A percentile compares a stretch with the other conserved stretches of the same genome.
phyloP scores from a whole-genome alignment of 2,888 invertebrate genomes.

The Xanthostigma xanthostigma region DNA sequence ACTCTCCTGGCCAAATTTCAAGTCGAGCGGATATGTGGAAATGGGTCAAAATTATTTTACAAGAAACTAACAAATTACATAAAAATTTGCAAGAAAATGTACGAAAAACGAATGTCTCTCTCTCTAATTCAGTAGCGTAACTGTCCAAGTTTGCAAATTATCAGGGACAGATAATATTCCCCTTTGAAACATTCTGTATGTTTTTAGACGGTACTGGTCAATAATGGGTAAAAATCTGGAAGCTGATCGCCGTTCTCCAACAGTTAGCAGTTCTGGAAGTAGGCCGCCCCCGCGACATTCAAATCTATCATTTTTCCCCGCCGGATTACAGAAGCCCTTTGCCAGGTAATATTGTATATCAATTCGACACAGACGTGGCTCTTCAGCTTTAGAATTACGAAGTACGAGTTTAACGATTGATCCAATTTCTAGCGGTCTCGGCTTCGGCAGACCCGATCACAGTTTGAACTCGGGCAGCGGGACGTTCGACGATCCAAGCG shows the following conservation, averaged over 20 bases:
- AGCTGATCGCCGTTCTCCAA: conserved; percentile 34
- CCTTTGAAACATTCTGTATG: too few relatives aligned
- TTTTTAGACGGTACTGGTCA: conserved; percentile 52
- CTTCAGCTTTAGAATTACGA: too few relatives aligned
- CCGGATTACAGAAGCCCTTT: conserved; percentile 53
- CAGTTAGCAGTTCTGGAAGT: conserved; percentile 11
- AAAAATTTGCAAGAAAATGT: too few relatives aligned
- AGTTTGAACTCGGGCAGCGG: conserved; percentile 22
- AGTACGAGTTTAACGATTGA: conserved; percentile 21
- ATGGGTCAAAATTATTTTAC: too few relatives aligned
- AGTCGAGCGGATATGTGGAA: too few relatives aligned
- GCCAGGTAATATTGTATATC: conserved; percentile 25
- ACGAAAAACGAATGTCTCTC: too few relatives aligned
- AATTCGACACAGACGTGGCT: too few relatives aligned
- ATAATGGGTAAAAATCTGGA: conserved; percentile 56
- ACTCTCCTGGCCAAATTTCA: too few relatives aligned
- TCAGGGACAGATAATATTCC: too few relatives aligned
- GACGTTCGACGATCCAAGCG: conserved; percentile 73
- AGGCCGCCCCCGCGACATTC: conserved; percentile 20
- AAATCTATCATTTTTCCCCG: conserved; percentile 48
- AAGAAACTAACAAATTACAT: too few relatives aligned
- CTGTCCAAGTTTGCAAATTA: too few relatives aligned
- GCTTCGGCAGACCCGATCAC: conserved; percentile 15
- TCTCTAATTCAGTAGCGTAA: too few relatives aligned
- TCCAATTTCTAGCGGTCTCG: background rate